Base-by-base conservation (phyloP, 30 jellyfish, hydroid and myxozoan species). In the Aurelia aurita region DNA sequence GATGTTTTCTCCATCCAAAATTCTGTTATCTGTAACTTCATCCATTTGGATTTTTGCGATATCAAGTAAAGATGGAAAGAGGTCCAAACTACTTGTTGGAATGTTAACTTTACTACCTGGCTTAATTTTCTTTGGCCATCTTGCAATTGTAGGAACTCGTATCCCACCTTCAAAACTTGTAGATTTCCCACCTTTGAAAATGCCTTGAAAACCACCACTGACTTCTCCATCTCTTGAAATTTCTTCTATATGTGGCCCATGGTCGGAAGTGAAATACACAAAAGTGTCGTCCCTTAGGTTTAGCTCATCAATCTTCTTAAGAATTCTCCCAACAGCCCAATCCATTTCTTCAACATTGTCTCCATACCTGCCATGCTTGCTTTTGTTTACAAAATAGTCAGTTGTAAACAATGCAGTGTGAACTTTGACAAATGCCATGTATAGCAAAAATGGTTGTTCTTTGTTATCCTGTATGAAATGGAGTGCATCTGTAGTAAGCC, bases 321-420 rank as follows among this genome's bases (percentile, higher is more conserved):
- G 87, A 43, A 90, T 85, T 45, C 51, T 65, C 14, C 97, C 97
- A 69, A 90, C 93, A 2, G 96, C 84, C 92, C 93, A 77, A 69
- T 90, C 97, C 82, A 90, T 59, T 57, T 90, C 97, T 77, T 84
- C 96, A 12, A 90, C 96, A 84, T 77, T 84, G 60, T 84, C 97
- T 7, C 97, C 97, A 63, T 90, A 90, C 32, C 81, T 53, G 13
- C 97, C 97, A 77, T 90, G 97, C 39, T 72, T 84, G 57, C 97
- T 90, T 49, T 65, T 86, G 53, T 91, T 91, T 34, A 12, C 64
- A 81, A 90, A 90, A 44, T 59, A 44, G 13, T 72, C 80, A 20
- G 58, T 31, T 31, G 97, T 67, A 20, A 26, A 27, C 44, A 84
- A 49, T 16, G 89, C 90, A 11, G 89, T 59, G 77, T 90, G 97